phyloP scores from a whole-genome alignment of 2,113 vertebrate genomes.

The Equus przewalskii region DNA sequence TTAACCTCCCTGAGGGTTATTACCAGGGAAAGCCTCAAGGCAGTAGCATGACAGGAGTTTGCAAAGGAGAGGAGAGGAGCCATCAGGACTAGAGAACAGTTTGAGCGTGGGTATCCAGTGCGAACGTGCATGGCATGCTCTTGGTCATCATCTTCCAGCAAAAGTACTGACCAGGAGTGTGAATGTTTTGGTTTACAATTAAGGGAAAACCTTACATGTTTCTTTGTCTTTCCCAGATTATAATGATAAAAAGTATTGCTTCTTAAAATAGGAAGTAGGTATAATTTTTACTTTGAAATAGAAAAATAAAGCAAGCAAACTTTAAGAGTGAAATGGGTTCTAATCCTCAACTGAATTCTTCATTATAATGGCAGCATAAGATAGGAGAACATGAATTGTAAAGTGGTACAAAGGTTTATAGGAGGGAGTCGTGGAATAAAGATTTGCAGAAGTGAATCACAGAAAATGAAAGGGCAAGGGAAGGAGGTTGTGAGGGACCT shows the following conservation, averaged over 20 bases:
- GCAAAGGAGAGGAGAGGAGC: neutral
- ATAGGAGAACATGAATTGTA: neutral
- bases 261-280: slow-evolving; percentile 21
- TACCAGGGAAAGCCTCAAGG: neutral
- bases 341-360: neutral
- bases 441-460: neutral
- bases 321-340: slow-evolving; percentile 10
- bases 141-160: neutral
- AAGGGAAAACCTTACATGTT: no score
- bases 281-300: slow-evolving; percentile 18
- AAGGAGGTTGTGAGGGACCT: neutral
- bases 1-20: neutral
- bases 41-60: neutral
- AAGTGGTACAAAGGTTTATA: neutral
- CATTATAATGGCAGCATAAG: neutral
- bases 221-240: neutral
- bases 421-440: neutral
- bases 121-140: neutral
- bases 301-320: slow-evolving; percentile 23
- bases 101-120: neutral
- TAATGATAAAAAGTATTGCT: neutral
- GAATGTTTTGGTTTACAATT: neutral
- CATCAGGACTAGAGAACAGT: neutral
- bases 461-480: neutral
- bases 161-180: neutral